Evolutionary conservation across 2,113 vertebrate species (phyloP), one percentile per base, ranked within the genome.

Genomic region (Pelvicachromis taeniatus): DNA sequence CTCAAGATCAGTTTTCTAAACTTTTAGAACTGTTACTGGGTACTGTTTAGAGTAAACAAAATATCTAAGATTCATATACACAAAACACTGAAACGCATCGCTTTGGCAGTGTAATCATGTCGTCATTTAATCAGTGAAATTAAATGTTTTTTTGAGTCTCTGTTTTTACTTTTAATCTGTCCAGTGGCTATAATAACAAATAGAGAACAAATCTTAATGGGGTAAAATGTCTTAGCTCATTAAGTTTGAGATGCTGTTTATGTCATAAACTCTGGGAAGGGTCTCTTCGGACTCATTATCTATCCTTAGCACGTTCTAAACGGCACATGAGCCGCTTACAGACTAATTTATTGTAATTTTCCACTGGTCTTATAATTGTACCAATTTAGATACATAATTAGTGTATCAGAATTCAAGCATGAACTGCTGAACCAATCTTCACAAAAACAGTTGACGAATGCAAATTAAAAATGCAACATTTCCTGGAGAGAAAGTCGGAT

Each of bases 311-410:
- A 61, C 33, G 7, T 65, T 85, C 58, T 59, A 53, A 83, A 75
- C 29, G 56, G 77, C 55, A 75, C 70, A 75, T 31, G 4, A 14
- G 52, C 52, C 4, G 59, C 81, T 83, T 58, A 59, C 53, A 50
- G 61, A 78, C 70, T 75, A 48, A 84, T 88, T 89, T 73, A 58
- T 85, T 48, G 38, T 82, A 87, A 85, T 75, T 61, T 78, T 54
- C 75, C 81, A 59, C 42, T 5, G 29, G 68, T 88, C 58, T 50
- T 70, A 48, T 81, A 85, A 88, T 81, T 79, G 73, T 42, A n/a
- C 83, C 50, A 68, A 89, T 87, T 85, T 56, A 79, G 70, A 79
- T 75, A 45, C 84, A 80, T 85, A 89, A 91, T 87, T 87, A 87
- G 42, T 75, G 23, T 17, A 55, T 77, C 56, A 31, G 33, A 89